Evolutionary conservation across 2,797 vertebrate genomes (phyloP).

Genomic region (Steatocranus sp.): DNA sequence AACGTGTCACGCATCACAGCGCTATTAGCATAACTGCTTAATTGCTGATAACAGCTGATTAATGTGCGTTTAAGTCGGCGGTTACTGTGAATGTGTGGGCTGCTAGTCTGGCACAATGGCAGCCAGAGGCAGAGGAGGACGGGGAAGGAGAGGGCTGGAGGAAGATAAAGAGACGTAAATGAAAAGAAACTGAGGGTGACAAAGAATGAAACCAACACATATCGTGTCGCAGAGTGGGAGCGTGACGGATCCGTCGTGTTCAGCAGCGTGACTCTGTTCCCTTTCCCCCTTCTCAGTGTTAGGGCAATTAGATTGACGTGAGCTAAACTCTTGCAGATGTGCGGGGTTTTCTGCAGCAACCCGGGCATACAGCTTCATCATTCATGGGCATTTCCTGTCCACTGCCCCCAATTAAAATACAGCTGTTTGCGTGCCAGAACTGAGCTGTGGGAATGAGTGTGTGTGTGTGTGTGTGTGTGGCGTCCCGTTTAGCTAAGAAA

Average conservation of each 20-base stretch:
- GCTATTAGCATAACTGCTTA: slow-evolving; percentile 25
- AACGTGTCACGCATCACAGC: not conserved
- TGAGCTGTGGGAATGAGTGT: slow-evolving; percentile 13
- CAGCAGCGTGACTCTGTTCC: slow-evolving; percentile 25
- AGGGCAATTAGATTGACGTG: slow-evolving; percentile 57
- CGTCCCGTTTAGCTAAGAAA: not conserved
- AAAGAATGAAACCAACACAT: slow-evolving; percentile 7
- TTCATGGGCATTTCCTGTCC: slow-evolving; percentile 76
- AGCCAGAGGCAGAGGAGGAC: not conserved
- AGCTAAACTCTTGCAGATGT: slow-evolving; percentile 81
- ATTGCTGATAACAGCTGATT: slow-evolving; percentile 47
- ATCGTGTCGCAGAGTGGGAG: not conserved
- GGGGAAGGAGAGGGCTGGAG: not conserved
- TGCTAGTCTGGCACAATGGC: not conserved
- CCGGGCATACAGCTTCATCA: slow-evolving; percentile 61
- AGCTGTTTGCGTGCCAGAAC: slow-evolving; percentile 55
- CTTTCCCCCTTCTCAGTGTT: not conserved
- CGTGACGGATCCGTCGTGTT: not conserved
- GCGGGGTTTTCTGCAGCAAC: slow-evolving; percentile 35
- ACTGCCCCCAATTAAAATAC: slow-evolving; percentile 64
- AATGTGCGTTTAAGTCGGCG: slow-evolving; percentile 13
- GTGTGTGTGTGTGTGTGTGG: not conserved
- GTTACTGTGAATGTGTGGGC: slow-evolving; percentile 4
- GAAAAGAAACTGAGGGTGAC: not conserved
- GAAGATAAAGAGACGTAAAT: not conserved